Base-by-base conservation (phyloP, 2,113 vertebrate genomes). In the Ceyx melanurus region DNA sequence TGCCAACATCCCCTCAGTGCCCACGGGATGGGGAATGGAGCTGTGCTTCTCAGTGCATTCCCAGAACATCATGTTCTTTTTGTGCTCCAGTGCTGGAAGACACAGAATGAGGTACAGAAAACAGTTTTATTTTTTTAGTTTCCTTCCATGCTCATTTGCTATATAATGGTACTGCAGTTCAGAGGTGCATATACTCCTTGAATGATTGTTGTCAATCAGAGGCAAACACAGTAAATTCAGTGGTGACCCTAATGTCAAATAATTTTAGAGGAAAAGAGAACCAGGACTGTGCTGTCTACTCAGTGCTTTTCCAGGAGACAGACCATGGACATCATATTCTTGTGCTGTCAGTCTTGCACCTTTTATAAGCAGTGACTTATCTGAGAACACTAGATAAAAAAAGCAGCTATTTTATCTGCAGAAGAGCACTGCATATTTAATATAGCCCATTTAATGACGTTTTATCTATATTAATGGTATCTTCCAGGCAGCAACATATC, bases 191-290 rank as follows among this genome's bases (percentile, higher is more conserved):
- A 28, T 7, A 48, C 13, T 77, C 13, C 10, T 8, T 71, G 84
- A 95, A 91, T 94, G 89, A 71, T 74, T 86, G 50, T 54, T 92
- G 92, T 95, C 93, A 95, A 65, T 93, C 92, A 93, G 93, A 87
- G 40, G 48, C 51, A 95, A 91, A 94, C 3, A 3, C 84, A 94
- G 53, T 78, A 82, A 91, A 88, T 89, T 92, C 60, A 86, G 43
- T 31, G 80, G 68, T 83, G 85, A 88, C 85, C 83, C 26, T 89
- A 80, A 71, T 90, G 87, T 82, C 68, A 96, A 93, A 94, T 91
- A 90, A 88, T 91, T 91, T 85, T 88, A 50, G 88, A 91, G 82
- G 68, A 93, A 88, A 94, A 87, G 84, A 85, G 67, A 92, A 77
- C 29, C 29, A 86, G 67, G 87, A 71, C 72, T 91, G 71, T 37